Conservation (phyloP, 1,140 invertebrate species). For the Sinella curviseta region DNA sequence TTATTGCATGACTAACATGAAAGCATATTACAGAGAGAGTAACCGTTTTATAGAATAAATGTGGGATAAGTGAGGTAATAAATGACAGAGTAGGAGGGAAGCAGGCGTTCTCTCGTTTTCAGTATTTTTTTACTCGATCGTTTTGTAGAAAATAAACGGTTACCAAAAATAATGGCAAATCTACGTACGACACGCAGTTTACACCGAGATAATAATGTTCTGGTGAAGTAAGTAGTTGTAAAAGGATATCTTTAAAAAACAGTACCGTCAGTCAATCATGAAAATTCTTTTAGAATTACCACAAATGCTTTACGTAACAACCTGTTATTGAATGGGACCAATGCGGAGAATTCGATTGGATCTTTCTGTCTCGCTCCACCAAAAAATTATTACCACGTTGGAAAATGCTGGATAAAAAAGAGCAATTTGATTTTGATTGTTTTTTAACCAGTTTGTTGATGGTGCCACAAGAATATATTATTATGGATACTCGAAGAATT, state of each 20-base stretch:
- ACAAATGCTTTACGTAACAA: background rate
- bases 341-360: too few relatives aligned
- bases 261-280: background rate
- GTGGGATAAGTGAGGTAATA: background rate
- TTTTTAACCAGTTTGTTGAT: background rate
- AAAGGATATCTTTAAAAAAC: background rate
- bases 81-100: slow-evolving; percentile 12
- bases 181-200: background rate
- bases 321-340: background rate
- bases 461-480: too few relatives aligned
- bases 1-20: too few relatives aligned
- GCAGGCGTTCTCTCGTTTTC: background rate
- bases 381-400: too few relatives aligned
- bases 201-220: background rate
- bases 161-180: too few relatives aligned
- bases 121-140: background rate
- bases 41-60: background rate
- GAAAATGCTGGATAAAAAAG: background rate
- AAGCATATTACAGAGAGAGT: too few relatives aligned
- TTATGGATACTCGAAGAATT: too few relatives aligned
- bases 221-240: background rate
- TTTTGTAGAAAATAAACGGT: too few relatives aligned
- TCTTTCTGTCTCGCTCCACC: too few relatives aligned
- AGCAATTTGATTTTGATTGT: background rate
- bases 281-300: background rate